Conservation (phyloP, 2,888 invertebrate species). For the Ichneumon xanthorius region DNA sequence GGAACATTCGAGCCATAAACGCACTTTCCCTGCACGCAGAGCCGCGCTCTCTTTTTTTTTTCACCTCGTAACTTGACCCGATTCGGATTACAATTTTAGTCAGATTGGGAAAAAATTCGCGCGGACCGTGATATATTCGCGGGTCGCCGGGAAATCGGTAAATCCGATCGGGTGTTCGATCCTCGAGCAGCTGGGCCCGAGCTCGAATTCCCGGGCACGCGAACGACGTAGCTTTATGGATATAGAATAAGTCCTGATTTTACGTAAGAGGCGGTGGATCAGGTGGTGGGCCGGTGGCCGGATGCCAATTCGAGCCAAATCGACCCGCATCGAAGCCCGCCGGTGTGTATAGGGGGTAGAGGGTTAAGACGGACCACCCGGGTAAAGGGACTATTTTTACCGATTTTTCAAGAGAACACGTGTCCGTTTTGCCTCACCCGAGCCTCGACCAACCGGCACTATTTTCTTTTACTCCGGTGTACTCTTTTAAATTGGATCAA, state of each 20-base stretch:
- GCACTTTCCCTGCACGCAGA: background rate
- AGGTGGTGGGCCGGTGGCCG: background rate
- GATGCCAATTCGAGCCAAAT: constrained; percentile 46
- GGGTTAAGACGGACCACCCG: too few relatives aligned
- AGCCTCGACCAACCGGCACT: too few relatives aligned
- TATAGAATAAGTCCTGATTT: background rate
- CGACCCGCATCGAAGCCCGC: constrained; percentile 20
- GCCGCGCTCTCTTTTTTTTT: background rate
- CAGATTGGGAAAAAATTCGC: background rate
- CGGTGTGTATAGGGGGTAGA: too few relatives aligned
- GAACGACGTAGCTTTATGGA: background rate
- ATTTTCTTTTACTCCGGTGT: too few relatives aligned
- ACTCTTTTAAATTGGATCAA: too few relatives aligned
- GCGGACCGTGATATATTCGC: background rate
- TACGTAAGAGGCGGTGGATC: constrained; percentile 16
- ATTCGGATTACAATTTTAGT: constrained; percentile 24
- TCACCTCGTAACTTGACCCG: constrained; percentile 22
- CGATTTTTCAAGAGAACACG: too few relatives aligned
- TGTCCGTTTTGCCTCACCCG: too few relatives aligned
- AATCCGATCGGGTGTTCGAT: constrained; percentile 33
- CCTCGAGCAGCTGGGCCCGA: constrained; percentile 30
- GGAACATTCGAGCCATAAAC: constrained; percentile 9
- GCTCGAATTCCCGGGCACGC: background rate
- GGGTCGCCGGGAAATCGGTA: background rate
- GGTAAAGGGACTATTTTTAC: too few relatives aligned